These are phyloP conservation scores for Eira barbara DNA, from an alignment of 2,113 vertebrate genomes.

Conservation along the genomic window DNA sequence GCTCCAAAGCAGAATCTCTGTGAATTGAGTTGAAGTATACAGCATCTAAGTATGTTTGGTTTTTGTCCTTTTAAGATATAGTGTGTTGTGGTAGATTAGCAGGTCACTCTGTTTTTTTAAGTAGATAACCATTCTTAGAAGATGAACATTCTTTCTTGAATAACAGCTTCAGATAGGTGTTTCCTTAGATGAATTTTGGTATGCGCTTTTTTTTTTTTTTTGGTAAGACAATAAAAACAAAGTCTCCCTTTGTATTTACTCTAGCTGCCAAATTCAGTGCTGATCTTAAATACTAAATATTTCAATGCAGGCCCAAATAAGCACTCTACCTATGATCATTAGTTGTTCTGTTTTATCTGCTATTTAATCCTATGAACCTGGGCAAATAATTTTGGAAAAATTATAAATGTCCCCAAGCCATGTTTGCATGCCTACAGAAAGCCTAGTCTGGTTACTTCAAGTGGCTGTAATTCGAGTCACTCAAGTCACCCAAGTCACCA, in stretches of 20 bases:
- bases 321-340: background rate
- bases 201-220: background rate
- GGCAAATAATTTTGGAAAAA: background rate
- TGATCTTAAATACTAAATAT: background rate
- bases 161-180: background rate
- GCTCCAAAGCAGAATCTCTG: background rate
- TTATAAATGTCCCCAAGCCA: background rate
- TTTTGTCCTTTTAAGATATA: background rate
- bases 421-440: background rate
- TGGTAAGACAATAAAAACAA: background rate
- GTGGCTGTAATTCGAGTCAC: background rate
- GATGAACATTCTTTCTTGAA: background rate
- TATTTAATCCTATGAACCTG: slow-evolving; percentile 17
- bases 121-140: background rate
- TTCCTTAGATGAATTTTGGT: background rate
- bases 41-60: background rate
- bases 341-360: slow-evolving; percentile 8
- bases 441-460: background rate
- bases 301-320: background rate
- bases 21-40: background rate
- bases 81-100: background rate
- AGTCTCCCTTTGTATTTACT: background rate
- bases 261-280: background rate
- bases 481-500: background rate
- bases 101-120: background rate